Conservation (phyloP, 2,113 vertebrate species). For the Barnardius zonarius region DNA sequence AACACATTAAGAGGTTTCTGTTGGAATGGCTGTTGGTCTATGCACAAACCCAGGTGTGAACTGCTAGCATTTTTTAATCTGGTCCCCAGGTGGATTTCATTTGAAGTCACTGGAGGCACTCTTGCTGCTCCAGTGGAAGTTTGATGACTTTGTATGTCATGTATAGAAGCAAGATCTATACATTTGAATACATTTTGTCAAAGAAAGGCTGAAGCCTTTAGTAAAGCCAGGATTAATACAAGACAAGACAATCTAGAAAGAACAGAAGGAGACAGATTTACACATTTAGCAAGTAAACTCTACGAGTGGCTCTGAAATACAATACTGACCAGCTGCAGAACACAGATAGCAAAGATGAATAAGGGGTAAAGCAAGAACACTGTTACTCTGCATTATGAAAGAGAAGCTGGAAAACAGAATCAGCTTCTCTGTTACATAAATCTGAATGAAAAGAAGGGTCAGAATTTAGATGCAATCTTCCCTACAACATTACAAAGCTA, state of each 20-base stretch:
- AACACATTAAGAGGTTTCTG: neutral
- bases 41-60: neutral
- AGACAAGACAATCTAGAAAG: neutral
- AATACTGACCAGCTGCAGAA: neutral
- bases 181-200: neutral
- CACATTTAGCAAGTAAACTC: neutral
- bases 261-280: neutral
- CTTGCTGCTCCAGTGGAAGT: neutral
- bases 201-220: neutral
- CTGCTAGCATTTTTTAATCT: neutral
- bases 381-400: neutral
- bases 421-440: neutral
- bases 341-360: neutral
- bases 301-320: neutral
- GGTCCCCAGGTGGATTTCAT: neutral
- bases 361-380: neutral
- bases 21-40: neutral
- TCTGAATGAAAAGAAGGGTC: neutral
- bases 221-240: neutral
- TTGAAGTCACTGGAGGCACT: neutral
- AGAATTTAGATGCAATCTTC: neutral
- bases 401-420: neutral
- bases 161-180: neutral
- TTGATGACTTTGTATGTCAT: neutral
- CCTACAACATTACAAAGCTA: rapidly evolving